Percentiles rank a stretch among this genome's conserved stretches.
Evolutionary conservation across 1,140 invertebrate genomes (phyloP).

Genomic region (Drosophila miranda): DNA sequence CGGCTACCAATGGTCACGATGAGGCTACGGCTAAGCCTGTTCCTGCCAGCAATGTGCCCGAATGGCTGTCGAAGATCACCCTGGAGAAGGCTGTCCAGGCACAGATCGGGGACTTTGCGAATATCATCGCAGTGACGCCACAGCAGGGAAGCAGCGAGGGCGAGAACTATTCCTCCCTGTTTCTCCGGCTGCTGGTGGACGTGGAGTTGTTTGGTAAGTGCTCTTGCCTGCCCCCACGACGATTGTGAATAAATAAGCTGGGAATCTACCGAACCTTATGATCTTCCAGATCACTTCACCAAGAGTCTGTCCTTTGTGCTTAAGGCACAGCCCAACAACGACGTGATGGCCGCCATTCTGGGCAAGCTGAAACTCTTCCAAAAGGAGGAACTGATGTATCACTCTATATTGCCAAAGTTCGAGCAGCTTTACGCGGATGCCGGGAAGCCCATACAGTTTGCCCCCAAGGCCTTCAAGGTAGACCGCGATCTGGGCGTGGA

Average conservation of each 20-base stretch:
- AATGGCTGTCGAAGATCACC: conserved; percentile 62
- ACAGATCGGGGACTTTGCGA: conserved; percentile 55
- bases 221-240: background rate
- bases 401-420: conserved; percentile 70
- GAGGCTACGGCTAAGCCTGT: background rate
- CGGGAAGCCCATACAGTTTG: conserved; percentile 63
- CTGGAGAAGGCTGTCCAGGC: conserved; percentile 58
- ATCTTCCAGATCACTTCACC: conserved; percentile 43
- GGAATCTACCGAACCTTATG: background rate
- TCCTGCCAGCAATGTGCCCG: conserved; percentile 34
- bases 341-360: conserved; percentile 60
- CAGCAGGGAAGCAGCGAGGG: conserved; percentile 35
- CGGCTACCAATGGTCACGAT: conserved; percentile 46
- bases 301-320: conserved; percentile 62
- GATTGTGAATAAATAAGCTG: no score
- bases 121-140: conserved; percentile 36
- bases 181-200: conserved; percentile 60
- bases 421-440: conserved; percentile 63
- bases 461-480: conserved; percentile 65
- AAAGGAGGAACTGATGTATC: conserved; percentile 74
- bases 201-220: conserved; percentile 60
- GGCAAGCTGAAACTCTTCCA: conserved; percentile 59
- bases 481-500: conserved; percentile 68
- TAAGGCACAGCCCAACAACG: conserved; percentile 64
- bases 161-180: conserved; percentile 64